phyloP scores from a whole-genome alignment of 1,140 invertebrate genomes.

The Arctopsyche grandis region DNA sequence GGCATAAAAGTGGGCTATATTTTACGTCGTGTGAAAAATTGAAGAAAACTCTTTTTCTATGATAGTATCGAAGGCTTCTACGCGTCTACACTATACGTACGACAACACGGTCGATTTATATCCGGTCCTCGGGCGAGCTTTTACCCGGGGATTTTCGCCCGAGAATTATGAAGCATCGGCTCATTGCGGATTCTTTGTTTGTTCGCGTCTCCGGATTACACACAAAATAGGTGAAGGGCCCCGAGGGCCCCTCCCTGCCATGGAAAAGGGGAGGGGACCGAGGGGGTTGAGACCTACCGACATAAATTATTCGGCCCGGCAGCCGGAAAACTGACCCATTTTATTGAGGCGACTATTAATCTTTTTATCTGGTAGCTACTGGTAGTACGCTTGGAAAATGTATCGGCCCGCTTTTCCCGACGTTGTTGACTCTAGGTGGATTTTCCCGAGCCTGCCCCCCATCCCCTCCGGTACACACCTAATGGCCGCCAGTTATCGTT shows the following conservation, averaged over 20 bases:
- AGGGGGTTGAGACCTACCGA: not conserved
- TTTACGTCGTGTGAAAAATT: constrained; percentile 4
- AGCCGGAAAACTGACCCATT: constrained; percentile 38
- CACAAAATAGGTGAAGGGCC: constrained; percentile 17
- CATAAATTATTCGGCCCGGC: constrained; percentile 32
- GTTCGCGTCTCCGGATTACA: constrained; percentile 20
- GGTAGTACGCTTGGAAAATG: constrained; percentile 12
- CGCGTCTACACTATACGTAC: not conserved
- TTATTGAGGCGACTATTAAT: constrained; percentile 39
- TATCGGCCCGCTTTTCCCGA: constrained; percentile 11
- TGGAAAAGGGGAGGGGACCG: not conserved
- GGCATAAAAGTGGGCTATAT: not conserved
- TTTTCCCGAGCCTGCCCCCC: not conserved
- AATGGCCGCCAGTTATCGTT: not conserved
- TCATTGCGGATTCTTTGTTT: constrained; percentile 24
- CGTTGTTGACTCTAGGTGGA: not conserved
- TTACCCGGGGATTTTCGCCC: constrained; percentile 3
- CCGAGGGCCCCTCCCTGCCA: not conserved
- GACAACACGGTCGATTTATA: constrained; percentile 2
- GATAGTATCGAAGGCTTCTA: constrained; percentile 7
- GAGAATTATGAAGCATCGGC: constrained; percentile 23
- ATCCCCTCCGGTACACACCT: not conserved
- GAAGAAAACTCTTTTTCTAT: not conserved
- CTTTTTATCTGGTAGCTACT: constrained; percentile 30
- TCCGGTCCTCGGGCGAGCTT: not conserved